A percentile compares a stretch with the other conserved stretches of the same genome.
These are phyloP conservation scores for Meloidogyne hapla DNA, from an alignment of 1,140 invertebrate genomes.

Conservation along the genomic window DNA sequence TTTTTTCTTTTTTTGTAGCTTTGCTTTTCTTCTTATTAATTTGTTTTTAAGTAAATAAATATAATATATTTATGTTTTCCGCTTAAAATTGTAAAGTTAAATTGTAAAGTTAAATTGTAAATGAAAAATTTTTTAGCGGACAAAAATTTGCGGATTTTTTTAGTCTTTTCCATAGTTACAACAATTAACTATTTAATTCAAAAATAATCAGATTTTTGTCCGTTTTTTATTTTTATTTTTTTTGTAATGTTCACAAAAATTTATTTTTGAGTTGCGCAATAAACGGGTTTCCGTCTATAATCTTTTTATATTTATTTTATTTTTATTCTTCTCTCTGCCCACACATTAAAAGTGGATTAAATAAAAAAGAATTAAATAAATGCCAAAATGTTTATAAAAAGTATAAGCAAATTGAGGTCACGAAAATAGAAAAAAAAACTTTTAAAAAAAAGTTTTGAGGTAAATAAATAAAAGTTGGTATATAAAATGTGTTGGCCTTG, in stretches of 20 bases:
- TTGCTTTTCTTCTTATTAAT: too few species aligned
- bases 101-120: too few species aligned
- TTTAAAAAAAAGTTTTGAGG: not conserved
- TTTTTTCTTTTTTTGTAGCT: too few species aligned
- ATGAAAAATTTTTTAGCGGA: too few species aligned
- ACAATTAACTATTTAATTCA: too few species aligned
- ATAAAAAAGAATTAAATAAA: not conserved
- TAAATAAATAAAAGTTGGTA: not conserved
- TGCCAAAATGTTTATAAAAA: conserved; percentile 1
- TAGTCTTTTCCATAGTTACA: too few species aligned
- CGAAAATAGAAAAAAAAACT: not conserved
- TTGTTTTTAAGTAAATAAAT: too few species aligned
- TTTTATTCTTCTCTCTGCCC: too few species aligned
- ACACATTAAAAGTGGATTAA: not conserved
- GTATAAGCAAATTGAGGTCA: not conserved
- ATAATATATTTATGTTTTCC: too few species aligned
- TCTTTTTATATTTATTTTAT: not conserved
- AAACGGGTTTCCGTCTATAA: not conserved
- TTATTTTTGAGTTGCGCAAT: conserved; percentile 3
- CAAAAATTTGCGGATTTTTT: too few species aligned
- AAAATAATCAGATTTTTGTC: not conserved
- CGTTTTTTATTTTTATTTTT: not conserved
- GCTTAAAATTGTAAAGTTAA: too few species aligned
- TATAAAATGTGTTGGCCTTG: too few species aligned
- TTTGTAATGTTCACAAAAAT: not conserved